Conservation (phyloP, 2,797 vertebrate species). For the Acipenser oxyrinchus region DNA sequence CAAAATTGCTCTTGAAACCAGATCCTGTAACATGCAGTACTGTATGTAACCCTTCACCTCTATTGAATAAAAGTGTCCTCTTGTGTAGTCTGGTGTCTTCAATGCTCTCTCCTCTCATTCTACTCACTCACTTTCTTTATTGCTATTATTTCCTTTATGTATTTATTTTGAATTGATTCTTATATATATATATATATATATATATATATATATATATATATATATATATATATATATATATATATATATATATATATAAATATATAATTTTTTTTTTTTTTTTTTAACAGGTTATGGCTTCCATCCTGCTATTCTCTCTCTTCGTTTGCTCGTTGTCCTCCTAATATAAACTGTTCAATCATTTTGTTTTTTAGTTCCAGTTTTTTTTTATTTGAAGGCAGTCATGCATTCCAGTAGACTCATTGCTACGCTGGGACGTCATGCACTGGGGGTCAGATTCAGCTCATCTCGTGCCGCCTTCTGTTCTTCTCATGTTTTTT, state of each 20-base stretch:
- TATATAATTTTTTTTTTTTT: constrained; percentile 1
- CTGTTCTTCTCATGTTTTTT: neutral
- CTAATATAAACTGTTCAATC: neutral
- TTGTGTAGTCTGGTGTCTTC: neutral
- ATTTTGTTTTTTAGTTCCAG: neutral
- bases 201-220: neutral
- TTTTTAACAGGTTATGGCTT: neutral
- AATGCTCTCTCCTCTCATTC: neutral
- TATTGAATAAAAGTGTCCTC: neutral
- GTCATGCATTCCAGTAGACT: too few species aligned
- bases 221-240: neutral
- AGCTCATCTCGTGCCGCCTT: neutral
- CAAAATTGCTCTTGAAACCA: too few species aligned
- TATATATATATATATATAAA: neutral
- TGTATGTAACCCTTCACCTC: neutral
- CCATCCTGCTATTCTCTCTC: neutral
- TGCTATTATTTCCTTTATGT: neutral
- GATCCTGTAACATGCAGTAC: neutral
- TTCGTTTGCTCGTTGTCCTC: neutral
- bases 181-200: neutral
- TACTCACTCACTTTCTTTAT: neutral
- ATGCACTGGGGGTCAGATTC: neutral
- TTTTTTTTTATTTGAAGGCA: neutral
- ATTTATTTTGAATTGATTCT: neutral
- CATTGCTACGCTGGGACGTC: too few species aligned